These are phyloP conservation scores for Pseudopodoces humilis DNA, from an alignment of 2,113 vertebrate genomes.

Conservation along the genomic window DNA sequence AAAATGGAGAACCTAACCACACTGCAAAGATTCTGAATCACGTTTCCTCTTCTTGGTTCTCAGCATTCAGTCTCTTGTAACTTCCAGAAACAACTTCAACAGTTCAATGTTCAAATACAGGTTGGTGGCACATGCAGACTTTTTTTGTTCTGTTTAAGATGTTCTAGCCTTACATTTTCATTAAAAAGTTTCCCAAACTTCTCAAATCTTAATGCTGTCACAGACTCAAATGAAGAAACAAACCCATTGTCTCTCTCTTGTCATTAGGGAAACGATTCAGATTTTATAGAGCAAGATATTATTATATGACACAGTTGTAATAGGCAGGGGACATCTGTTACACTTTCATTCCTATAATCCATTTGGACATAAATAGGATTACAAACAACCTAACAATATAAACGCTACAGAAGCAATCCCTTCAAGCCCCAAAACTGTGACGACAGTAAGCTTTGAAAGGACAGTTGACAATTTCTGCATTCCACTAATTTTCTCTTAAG, in stretches of 20 bases:
- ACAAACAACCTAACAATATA: conserved; percentile 38
- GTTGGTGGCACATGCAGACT: not conserved
- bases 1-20: conserved; percentile 38
- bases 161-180: not conserved
- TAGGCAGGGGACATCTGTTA: conserved; percentile 19
- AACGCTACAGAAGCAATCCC: conserved; percentile 25
- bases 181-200: not conserved
- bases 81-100: conserved; percentile 18
- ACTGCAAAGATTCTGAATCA: not conserved
- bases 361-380: conserved; percentile 57
- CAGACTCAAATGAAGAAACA: not conserved
- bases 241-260: not conserved
- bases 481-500: not conserved
- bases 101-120: not conserved
- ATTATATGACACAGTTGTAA: not conserved
- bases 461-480: not conserved
- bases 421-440: not conserved
- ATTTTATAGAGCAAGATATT: not conserved
- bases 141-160: not conserved
- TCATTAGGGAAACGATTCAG: not conserved
- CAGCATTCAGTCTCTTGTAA: not conserved
- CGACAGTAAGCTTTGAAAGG: not conserved
- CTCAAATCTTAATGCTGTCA: not conserved
- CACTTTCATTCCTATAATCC: conserved; percentile 58
- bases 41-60: not conserved